Evolutionary conservation across 2,113 vertebrate genomes (phyloP).

Genomic region (Calyptommatus sinebrachiatus): DNA sequence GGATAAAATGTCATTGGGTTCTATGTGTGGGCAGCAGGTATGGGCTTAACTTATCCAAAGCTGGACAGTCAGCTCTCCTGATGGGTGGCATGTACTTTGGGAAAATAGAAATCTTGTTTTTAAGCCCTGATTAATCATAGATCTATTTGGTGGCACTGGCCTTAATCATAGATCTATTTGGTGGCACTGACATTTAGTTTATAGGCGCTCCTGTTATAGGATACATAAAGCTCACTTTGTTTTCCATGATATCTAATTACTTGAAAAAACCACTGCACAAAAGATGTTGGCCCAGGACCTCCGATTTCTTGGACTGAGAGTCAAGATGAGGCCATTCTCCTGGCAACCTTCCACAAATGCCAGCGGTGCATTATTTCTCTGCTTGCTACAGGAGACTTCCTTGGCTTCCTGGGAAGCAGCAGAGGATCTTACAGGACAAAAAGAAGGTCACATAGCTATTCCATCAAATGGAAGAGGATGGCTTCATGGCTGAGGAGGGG

Average conservation of each 20-base stretch:
- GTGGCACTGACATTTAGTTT: not conserved
- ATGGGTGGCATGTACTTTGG: not conserved
- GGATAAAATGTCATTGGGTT: not conserved
- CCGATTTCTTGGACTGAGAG: too few relatives aligned
- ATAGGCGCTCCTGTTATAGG: not conserved
- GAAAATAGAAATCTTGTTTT: not conserved
- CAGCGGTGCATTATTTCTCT: too few relatives aligned
- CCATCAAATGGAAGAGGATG: too few relatives aligned
- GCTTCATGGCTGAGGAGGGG: too few relatives aligned
- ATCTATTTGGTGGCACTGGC: not conserved
- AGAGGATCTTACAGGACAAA: too few relatives aligned
- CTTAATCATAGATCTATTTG: not conserved
- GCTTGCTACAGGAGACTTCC: too few relatives aligned
- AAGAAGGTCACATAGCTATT: too few relatives aligned
- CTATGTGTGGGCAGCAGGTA: not conserved
- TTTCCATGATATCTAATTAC: not conserved
- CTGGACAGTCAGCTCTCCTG: not conserved
- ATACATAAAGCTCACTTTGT: too few relatives aligned
- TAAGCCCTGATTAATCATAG: not conserved
- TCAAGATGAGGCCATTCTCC: too few relatives aligned
- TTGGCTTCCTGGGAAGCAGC: too few relatives aligned
- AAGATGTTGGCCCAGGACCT: not conserved
- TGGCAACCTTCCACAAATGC: too few relatives aligned
- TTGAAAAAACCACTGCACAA: not conserved
- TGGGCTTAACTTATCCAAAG: not conserved